These are phyloP conservation scores for Megaceryle alcyon DNA, from an alignment of 2,797 vertebrate genomes.

Conservation along the genomic window DNA sequence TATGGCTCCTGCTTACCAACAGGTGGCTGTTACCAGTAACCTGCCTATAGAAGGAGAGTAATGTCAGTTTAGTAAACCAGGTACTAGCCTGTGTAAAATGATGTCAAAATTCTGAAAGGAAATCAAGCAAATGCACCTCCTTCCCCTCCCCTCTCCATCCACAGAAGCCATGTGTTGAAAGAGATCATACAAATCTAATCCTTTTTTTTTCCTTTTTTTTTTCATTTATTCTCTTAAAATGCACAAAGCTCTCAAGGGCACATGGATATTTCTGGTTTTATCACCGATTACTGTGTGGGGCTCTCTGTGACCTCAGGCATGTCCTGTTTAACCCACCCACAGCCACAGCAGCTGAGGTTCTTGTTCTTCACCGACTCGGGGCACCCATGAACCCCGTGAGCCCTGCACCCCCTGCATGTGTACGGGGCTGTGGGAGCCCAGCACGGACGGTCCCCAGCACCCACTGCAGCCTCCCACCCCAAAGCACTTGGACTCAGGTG, in stretches of 20 bases:
- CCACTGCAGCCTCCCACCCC: background rate
- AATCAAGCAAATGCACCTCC: background rate
- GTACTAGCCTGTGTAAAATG: background rate
- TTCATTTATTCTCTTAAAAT: no score
- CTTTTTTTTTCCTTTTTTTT: no score
- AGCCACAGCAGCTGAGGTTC: no score
- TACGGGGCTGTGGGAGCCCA: no score
- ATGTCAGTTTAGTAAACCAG: background rate
- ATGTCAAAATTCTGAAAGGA: background rate
- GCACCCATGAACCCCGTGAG: no score
- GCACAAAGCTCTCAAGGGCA: no score
- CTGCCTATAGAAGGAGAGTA: background rate
- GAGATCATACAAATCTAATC: background rate
- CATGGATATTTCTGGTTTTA: no score
- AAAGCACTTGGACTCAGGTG: background rate
- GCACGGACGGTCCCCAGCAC: background rate
- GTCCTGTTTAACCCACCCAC: no score
- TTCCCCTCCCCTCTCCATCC: background rate
- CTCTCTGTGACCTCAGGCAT: no score
- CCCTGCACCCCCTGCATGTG: accelerated
- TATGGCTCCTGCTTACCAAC: background rate
- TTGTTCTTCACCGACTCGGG: no score
- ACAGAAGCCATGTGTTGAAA: background rate
- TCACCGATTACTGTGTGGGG: no score
- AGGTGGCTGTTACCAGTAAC: background rate